Evolutionary conservation across 2,888 invertebrate genomes (phyloP).

Genomic region (Julus scandinavius): DNA sequence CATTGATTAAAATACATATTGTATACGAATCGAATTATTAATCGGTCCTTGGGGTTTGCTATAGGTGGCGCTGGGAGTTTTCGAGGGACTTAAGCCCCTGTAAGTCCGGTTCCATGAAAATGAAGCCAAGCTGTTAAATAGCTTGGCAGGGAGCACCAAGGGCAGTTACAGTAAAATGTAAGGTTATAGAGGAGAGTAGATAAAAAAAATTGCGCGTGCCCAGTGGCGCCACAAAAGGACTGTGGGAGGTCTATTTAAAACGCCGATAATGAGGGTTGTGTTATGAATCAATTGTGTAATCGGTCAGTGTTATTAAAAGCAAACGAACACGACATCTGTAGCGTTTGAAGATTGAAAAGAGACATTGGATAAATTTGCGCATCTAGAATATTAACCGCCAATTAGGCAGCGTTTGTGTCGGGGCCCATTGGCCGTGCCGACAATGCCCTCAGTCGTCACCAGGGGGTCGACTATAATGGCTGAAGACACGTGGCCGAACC

Average conservation of each 20-base stretch:
- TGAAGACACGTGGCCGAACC: conserved; percentile 17
- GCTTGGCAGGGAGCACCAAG: conserved; percentile 19
- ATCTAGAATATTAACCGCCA: conserved; percentile 50
- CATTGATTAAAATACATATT: too few relatives aligned
- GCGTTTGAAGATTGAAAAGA: neutral
- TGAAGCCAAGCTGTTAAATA: neutral
- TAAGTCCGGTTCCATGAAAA: neutral
- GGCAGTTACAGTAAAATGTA: neutral
- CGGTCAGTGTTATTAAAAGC: conserved; percentile 53
- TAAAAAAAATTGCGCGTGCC: neutral
- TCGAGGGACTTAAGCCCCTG: neutral
- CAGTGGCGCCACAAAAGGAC: conserved; percentile 29
- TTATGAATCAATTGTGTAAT: conserved; percentile 50
- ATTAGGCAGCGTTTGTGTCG: conserved; percentile 49
- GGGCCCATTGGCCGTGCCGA: conserved; percentile 11
- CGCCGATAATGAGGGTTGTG: conserved; percentile 51
- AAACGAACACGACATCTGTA: conserved; percentile 51
- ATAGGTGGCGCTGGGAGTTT: neutral
- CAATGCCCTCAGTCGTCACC: neutral
- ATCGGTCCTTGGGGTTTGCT: too few relatives aligned
- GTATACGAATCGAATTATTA: too few relatives aligned
- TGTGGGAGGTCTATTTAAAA: conserved; percentile 50
- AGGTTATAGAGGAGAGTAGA: neutral
- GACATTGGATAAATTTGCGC: conserved; percentile 31
- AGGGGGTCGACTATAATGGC: conserved; percentile 31